Conservation (phyloP, 2,888 invertebrate species). For the Meta bourneti region DNA sequence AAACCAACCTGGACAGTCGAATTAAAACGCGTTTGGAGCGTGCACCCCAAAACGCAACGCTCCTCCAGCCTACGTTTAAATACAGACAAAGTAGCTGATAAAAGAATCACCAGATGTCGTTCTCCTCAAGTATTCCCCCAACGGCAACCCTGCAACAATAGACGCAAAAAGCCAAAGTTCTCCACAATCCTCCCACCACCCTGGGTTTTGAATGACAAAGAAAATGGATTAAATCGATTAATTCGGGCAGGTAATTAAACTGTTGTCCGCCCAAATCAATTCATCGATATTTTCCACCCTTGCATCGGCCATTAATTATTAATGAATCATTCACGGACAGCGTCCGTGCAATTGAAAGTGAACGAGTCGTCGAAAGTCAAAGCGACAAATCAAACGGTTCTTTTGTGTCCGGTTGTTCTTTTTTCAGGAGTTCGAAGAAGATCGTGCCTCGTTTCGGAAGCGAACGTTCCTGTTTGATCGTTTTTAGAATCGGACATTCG, state of each 20-base stretch:
- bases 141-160: conserved; percentile 5
- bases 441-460: background rate
- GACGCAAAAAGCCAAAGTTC: background rate
- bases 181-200: conserved; percentile 16
- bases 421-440: background rate
- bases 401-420: background rate
- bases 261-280: conserved; percentile 69
- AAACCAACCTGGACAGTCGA: no score
- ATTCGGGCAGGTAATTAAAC: conserved; percentile 69
- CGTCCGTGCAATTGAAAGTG: background rate
- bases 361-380: background rate
- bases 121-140: background rate
- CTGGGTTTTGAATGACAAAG: conserved; percentile 45
- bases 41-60: no score
- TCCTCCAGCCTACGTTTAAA: no score
- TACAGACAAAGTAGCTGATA: no score
- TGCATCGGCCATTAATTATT: conserved; percentile 40
- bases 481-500: background rate
- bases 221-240: conserved; percentile 63
- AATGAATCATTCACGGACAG: conserved; percentile 23
- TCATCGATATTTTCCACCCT: conserved; percentile 22
- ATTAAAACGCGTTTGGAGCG: no score
- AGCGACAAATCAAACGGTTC: background rate
- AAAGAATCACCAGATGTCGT: no score
- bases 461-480: background rate